A percentile compares a stretch with the other conserved stretches of the same genome.
Conservation (phyloP, 2,113 vertebrate genomes). For the Stercorarius parasiticus region DNA sequence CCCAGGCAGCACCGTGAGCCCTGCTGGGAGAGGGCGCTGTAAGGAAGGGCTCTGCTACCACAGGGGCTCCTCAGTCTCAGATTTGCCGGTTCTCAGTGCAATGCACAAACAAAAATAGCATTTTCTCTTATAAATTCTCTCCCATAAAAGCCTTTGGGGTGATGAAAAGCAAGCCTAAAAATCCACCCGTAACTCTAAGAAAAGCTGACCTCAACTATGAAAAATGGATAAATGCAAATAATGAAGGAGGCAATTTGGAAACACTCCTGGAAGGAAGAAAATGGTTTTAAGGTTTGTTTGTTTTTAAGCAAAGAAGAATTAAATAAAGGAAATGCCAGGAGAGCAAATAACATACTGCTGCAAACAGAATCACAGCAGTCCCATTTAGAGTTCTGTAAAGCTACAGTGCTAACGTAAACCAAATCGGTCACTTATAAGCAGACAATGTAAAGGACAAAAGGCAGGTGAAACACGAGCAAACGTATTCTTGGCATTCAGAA, state of each 20-base stretch:
- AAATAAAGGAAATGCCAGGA: not conserved
- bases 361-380: not conserved
- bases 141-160: not conserved
- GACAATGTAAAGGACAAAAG: not conserved
- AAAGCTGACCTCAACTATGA: not conserved
- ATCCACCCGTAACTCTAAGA: not conserved
- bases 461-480: not conserved
- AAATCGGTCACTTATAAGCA: not conserved
- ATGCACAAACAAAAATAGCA: not conserved
- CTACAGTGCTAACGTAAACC: not conserved
- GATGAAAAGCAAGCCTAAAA: not conserved
- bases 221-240: not conserved
- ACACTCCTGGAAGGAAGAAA: not conserved
- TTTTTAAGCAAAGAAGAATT: not conserved
- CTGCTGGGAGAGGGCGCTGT: rapidly evolving
- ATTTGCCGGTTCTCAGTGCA: not conserved
- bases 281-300: not conserved
- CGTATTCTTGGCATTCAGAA: not conserved
- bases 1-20: not conserved
- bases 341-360: not conserved
- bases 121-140: not conserved
- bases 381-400: not conserved
- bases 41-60: too few species aligned
- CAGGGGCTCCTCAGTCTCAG: not conserved
- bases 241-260: not conserved